Evolutionary conservation across 2,888 invertebrate genomes (phyloP).

Genomic region (Drosophila engyochracea): DNA sequence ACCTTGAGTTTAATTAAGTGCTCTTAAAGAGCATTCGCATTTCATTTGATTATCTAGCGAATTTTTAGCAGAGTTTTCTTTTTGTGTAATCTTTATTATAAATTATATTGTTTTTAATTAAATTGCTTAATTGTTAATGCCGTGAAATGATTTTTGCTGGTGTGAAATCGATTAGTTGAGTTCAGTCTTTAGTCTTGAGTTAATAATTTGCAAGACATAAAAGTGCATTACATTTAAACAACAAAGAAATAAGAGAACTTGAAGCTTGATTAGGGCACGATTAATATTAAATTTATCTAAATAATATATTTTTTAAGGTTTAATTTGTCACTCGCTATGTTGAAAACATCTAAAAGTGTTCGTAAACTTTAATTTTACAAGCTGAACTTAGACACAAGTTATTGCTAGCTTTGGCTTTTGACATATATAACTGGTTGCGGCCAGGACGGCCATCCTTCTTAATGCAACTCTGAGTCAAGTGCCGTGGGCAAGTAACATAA

Average conservation of each 20-base stretch:
- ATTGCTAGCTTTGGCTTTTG: background rate
- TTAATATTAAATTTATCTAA: background rate
- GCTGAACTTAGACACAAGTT: background rate
- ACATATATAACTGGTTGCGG: background rate
- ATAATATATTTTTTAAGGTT: background rate
- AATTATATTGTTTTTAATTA: constrained; percentile 2
- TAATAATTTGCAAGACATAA: background rate
- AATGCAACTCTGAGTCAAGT: background rate
- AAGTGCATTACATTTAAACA: background rate
- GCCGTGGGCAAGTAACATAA: constrained; percentile 11
- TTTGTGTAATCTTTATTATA: background rate
- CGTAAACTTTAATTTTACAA: background rate
- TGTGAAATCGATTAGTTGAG: background rate
- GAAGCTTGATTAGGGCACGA: background rate
- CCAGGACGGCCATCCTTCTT: background rate
- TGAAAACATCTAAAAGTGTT: background rate
- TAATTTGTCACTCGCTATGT: background rate
- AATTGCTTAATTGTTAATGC: constrained; percentile 1
- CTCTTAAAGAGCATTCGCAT: constrained; percentile 7
- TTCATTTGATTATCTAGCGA: background rate
- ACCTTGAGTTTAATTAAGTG: constrained; percentile 22
- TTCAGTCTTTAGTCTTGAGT: background rate
- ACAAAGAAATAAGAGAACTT: background rate
- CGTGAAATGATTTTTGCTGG: background rate
- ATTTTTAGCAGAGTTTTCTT: background rate